These are phyloP conservation scores for Drosophila gunungcola DNA, from an alignment of 1,140 invertebrate species.

Conservation along the genomic window DNA sequence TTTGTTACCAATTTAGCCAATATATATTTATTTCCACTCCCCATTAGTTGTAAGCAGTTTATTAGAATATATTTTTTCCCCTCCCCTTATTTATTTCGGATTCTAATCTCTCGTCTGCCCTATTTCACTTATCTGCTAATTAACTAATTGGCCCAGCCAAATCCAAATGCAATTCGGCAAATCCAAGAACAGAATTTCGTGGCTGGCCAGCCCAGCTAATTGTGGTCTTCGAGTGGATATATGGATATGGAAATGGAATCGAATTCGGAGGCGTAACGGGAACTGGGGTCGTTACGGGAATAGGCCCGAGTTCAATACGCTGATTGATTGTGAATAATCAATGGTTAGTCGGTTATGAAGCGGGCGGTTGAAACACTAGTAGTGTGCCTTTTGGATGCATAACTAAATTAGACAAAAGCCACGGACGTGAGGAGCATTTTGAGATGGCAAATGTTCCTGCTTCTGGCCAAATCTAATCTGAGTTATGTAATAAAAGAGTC, in stretches of 20 bases:
- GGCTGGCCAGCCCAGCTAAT: constrained; percentile 47
- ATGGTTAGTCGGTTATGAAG: constrained; percentile 39
- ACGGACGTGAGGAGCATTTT: constrained; percentile 63
- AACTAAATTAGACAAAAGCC: constrained; percentile 64
- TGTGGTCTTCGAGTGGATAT: constrained; percentile 30
- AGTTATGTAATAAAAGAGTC: constrained; percentile 72
- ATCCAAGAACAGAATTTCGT: constrained; percentile 27
- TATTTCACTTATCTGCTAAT: constrained; percentile 57
- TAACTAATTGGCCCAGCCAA: constrained; percentile 68
- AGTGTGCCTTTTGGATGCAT: constrained; percentile 41
- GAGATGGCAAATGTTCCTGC: background rate
- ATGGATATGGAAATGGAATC: constrained; percentile 1
- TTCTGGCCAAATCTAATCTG: constrained; percentile 45
- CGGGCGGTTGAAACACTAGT: background rate
- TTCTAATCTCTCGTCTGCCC: constrained; percentile 4
- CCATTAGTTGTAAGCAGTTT: background rate
- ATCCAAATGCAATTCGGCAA: constrained; percentile 47
- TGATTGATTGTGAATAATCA: constrained; percentile 65
- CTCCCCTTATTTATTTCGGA: constrained; percentile 5
- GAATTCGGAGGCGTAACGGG: constrained; percentile 22
- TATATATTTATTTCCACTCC: background rate
- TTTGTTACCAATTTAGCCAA: background rate
- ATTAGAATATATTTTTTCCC: background rate
- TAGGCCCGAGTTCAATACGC: constrained; percentile 51
- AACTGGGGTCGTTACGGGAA: constrained; percentile 32